These are phyloP conservation scores for Protobothrops flavoviridis DNA, from an alignment of 2,113 vertebrate species.

Conservation along the genomic window DNA sequence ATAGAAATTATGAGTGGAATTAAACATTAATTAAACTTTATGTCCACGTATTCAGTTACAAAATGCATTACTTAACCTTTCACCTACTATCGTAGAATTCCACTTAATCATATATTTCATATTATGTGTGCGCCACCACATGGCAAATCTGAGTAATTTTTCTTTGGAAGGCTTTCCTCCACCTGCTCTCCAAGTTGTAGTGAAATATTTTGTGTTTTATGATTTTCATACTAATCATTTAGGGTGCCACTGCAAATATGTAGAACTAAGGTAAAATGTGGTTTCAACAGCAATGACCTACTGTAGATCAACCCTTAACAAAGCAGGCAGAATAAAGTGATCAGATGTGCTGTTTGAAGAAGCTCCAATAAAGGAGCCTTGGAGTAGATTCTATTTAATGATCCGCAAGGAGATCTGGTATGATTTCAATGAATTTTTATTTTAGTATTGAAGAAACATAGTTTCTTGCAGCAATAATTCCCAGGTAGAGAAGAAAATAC, in stretches of 20 bases:
- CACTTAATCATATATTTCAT: slow-evolving; percentile 48
- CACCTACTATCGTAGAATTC: slow-evolving; percentile 33
- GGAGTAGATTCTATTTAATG: not conserved
- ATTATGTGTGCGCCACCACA: slow-evolving; percentile 69
- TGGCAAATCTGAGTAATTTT: slow-evolving; percentile 59
- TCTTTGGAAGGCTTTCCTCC: not conserved
- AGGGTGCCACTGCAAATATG: not conserved
- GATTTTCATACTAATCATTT: not conserved
- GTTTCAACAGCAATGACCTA: not conserved
- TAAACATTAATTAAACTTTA: slow-evolving; percentile 24
- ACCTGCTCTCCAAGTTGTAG: not conserved
- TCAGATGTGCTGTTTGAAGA: not conserved
- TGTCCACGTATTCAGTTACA: not conserved
- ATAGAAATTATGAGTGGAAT: slow-evolving; percentile 39
- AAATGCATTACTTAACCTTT: slow-evolving; percentile 55
- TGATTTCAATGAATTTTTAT: not conserved
- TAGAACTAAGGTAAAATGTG: not conserved
- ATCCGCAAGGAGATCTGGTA: not conserved
- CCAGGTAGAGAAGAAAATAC: not conserved
- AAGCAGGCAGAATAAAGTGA: not conserved
- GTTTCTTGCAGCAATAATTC: not conserved
- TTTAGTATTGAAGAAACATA: not conserved
- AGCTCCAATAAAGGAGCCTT: not conserved
- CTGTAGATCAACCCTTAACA: not conserved
- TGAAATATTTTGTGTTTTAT: not conserved